phyloP scores from a whole-genome alignment of 2,113 vertebrate species.

The Pituophis catenifer region DNA sequence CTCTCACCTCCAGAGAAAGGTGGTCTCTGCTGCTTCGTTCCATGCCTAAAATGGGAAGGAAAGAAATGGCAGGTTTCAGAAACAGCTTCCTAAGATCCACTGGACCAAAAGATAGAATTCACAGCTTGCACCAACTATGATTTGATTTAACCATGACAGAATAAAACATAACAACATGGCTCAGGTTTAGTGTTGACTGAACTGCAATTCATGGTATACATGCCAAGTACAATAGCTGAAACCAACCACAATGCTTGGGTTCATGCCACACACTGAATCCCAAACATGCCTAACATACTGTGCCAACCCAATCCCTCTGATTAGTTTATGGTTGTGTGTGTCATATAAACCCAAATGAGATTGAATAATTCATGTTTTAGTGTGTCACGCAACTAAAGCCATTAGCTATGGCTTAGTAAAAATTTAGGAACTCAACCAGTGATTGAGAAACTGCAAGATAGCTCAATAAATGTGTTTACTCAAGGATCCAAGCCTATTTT shows the following conservation, averaged over 20 bases:
- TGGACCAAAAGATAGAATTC: background rate
- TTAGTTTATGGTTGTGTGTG: background rate
- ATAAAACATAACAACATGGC: background rate
- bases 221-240: background rate
- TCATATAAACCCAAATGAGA: background rate
- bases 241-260: background rate
- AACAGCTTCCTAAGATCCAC: background rate
- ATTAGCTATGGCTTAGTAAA: background rate
- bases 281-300: background rate
- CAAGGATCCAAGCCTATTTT: background rate
- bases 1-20: constrained; percentile 19
- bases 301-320: background rate
- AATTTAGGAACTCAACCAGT: background rate
- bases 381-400: background rate
- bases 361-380: background rate
- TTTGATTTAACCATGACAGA: background rate
- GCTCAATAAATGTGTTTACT: background rate
- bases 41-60: background rate
- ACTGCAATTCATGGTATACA: background rate
- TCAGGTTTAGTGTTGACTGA: background rate
- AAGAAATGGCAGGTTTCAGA: background rate
- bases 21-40: constrained; percentile 15
- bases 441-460: background rate
- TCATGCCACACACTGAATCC: background rate
- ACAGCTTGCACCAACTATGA: background rate